phyloP scores from a whole-genome alignment of 1,140 invertebrate genomes.

The Arctopsyche grandis region DNA sequence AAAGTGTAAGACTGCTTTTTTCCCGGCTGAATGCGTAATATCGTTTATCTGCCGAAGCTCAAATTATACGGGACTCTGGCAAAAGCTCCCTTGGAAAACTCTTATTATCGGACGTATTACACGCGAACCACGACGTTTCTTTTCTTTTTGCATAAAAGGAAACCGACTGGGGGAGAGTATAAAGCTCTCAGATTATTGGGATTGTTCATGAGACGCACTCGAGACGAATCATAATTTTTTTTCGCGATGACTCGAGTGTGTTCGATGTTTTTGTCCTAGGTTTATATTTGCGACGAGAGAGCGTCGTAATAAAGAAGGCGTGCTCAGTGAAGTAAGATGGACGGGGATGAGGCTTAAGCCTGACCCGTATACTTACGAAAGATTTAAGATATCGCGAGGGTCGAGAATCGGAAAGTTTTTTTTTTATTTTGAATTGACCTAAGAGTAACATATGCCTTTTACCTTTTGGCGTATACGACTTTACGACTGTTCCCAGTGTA shows the following conservation, averaged over 20 bases:
- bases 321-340: conserved; percentile 31
- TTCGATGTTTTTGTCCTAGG: not conserved
- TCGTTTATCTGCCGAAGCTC: conserved; percentile 24
- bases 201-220: not conserved
- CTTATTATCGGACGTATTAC: conserved; percentile 6
- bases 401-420: conserved; percentile 17
- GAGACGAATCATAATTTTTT: conserved; percentile 2
- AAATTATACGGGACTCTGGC: not conserved
- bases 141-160: not conserved
- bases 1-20: not conserved
- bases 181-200: conserved; percentile 1
- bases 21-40: conserved; percentile 11
- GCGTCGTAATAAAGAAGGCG: conserved; percentile 33
- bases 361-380: conserved; percentile 33
- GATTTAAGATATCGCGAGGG: conserved; percentile 33
- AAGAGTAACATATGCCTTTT: not conserved
- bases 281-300: not conserved
- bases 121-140: not conserved
- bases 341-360: conserved; percentile 30
- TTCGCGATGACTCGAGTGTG: not conserved
- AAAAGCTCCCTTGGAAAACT: not conserved
- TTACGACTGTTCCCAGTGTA: too few species aligned
- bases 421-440: not conserved
- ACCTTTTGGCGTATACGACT: not conserved
- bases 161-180: not conserved